Evolutionary conservation across 2,888 invertebrate species (phyloP).

Genomic region (Cryptophagus acutangulus): DNA sequence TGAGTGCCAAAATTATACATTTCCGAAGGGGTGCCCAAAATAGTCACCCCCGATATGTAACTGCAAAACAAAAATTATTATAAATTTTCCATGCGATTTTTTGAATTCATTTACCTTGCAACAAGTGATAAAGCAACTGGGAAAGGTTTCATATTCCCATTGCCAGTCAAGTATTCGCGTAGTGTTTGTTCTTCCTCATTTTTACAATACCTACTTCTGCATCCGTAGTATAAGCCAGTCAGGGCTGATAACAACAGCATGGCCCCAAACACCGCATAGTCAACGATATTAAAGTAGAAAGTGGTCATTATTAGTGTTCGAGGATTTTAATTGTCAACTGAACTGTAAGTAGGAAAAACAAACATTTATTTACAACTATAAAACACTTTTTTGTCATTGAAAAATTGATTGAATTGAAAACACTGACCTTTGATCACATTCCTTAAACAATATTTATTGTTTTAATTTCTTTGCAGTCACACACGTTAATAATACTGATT

Average conservation of each 20-base stretch:
- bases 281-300: slow-evolving; percentile 47
- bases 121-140: slow-evolving; percentile 83
- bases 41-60: slow-evolving; percentile 83
- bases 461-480: too few species aligned
- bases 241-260: slow-evolving; percentile 67
- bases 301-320: too few species aligned
- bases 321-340: too few species aligned
- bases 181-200: slow-evolving; percentile 48
- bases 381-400: not conserved
- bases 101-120: slow-evolving; percentile 58
- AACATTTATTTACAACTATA: too few species aligned
- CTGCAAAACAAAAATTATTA: slow-evolving; percentile 46
- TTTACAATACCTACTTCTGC: slow-evolving; percentile 49
- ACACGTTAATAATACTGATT: too few species aligned
- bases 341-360: too few species aligned
- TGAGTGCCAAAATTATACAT: slow-evolving; percentile 82
- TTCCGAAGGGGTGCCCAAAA: slow-evolving; percentile 81
- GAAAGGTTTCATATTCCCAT: slow-evolving; percentile 67
- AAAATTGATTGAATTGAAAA: not conserved
- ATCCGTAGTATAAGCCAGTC: slow-evolving; percentile 70
- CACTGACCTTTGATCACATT: not conserved
- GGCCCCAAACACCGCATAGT: slow-evolving; percentile 67
- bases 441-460: not conserved
- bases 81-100: slow-evolving; percentile 4
- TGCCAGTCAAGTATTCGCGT: slow-evolving; percentile 72